Percentiles rank a stretch among this genome's conserved stretches.
phyloP scores from a whole-genome alignment of 2,888 invertebrate species.

The Anticlea derivata region DNA sequence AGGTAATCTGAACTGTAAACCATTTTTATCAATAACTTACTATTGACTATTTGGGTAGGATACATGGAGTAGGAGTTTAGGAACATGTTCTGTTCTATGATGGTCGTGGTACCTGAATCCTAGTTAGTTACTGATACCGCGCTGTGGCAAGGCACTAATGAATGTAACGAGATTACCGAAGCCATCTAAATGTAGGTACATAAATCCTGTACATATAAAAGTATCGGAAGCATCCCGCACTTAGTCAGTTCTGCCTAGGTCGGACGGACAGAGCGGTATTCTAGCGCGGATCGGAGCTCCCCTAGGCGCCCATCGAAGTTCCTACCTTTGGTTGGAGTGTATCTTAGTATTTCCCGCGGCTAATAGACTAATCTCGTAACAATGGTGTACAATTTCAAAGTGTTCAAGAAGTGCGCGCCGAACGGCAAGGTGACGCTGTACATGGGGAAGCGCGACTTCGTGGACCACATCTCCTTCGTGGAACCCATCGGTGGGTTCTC shows the following conservation, averaged over 20 bases:
- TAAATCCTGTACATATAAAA: slow-evolving; percentile 74
- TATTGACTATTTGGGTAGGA: no score
- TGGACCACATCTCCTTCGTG: slow-evolving; percentile 93
- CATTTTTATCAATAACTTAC: no score
- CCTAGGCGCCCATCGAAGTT: not conserved
- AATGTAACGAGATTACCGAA: slow-evolving; percentile 69
- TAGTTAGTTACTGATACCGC: not conserved
- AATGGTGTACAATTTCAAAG: slow-evolving; percentile 96
- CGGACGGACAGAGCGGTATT: not conserved
- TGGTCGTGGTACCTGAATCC: not conserved
- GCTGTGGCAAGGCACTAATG: slow-evolving; percentile 52
- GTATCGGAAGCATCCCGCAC: slow-evolving; percentile 8
- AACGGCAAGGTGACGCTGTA: slow-evolving; percentile 94
- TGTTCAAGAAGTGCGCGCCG: slow-evolving; percentile 95
- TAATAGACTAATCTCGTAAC: slow-evolving; percentile 45
- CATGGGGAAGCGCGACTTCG: slow-evolving; percentile 93
- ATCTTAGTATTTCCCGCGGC: not conserved
- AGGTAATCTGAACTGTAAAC: no score
- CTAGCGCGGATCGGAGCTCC: not conserved
- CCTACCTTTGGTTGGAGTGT: not conserved
- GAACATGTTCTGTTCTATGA: not conserved
- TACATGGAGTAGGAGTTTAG: no score
- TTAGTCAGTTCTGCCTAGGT: slow-evolving; percentile 1
- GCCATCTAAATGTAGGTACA: slow-evolving; percentile 48
- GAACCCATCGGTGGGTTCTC: slow-evolving; percentile 90